A percentile compares a stretch with the other conserved stretches of the same genome.
These are phyloP conservation scores for Metalampra italica DNA, from an alignment of 2,888 invertebrate species.

Conservation along the genomic window DNA sequence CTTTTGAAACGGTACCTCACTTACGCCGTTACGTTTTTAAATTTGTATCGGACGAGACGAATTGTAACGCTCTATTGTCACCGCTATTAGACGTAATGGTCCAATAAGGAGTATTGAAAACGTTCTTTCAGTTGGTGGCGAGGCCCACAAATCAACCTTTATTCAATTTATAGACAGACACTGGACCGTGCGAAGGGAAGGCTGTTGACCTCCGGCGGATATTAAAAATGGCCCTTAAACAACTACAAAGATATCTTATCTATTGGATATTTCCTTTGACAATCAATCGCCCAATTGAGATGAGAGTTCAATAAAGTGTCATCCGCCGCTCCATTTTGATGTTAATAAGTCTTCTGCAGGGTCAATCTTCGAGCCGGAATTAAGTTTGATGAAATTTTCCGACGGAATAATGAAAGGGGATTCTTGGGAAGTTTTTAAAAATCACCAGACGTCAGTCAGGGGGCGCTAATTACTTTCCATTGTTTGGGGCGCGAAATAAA, in stretches of 20 bases:
- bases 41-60: conserved; percentile 49
- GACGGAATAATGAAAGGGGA: conserved; percentile 34
- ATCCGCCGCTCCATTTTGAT: conserved; percentile 36
- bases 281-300: conserved; percentile 26
- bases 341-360: conserved; percentile 50
- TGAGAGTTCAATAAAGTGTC: conserved; percentile 35
- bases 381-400: conserved; percentile 42
- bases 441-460: conserved; percentile 42
- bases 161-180: conserved; percentile 54
- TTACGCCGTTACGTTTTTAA: conserved; percentile 27
- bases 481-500: conserved; percentile 58
- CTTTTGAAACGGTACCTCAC: conserved; percentile 20
- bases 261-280: conserved; percentile 53
- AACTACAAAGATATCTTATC: conserved; percentile 60
- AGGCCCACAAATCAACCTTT: conserved; percentile 62
- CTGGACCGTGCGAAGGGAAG: conserved; percentile 55
- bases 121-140: conserved; percentile 49
- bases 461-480: conserved; percentile 64
- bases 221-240: conserved; percentile 69
- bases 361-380: conserved; percentile 27
- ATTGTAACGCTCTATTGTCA: conserved; percentile 74
- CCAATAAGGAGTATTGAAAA: conserved; percentile 72
- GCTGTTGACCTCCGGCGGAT: conserved; percentile 67
- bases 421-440: conserved; percentile 45
- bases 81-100: conserved; percentile 68